phyloP scores from a whole-genome alignment of 2,797 vertebrate species.

The Austrolebias charrua region DNA sequence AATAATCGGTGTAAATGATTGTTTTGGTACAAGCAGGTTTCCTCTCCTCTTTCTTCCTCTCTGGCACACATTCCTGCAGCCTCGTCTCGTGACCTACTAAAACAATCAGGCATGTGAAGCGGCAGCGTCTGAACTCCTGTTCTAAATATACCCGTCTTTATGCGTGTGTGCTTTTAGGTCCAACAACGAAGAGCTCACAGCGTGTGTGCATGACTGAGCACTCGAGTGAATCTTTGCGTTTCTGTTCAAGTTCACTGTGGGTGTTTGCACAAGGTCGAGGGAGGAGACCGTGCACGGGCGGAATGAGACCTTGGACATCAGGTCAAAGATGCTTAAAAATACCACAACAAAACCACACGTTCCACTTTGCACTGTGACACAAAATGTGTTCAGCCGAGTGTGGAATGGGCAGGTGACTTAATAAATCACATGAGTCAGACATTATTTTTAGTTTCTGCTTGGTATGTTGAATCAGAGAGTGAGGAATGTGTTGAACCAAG shows the following conservation, averaged over 20 bases:
- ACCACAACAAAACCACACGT: slow-evolving; percentile 34
- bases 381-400: slow-evolving; percentile 30
- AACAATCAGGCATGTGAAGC: slow-evolving; percentile 73
- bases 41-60: slow-evolving; percentile 14
- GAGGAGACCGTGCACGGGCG: slow-evolving; percentile 35
- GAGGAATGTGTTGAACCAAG: neutral
- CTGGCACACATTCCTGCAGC: slow-evolving; percentile 64
- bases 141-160: slow-evolving; percentile 58
- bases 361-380: slow-evolving; percentile 29
- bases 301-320: slow-evolving; percentile 49
- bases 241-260: slow-evolving; percentile 13
- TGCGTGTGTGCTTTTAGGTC: neutral
- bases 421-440: slow-evolving; percentile 64
- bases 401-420: slow-evolving; percentile 33
- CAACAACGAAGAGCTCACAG: neutral
- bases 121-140: slow-evolving; percentile 38
- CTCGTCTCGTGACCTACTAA: slow-evolving; percentile 72
- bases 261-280: slow-evolving; percentile 35
- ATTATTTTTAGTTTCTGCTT: slow-evolving; percentile 54
- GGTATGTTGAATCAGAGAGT: slow-evolving; percentile 10
- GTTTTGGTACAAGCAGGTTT: no score
- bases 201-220: neutral
- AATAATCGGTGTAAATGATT: neutral
- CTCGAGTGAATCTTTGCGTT: slow-evolving; percentile 1
- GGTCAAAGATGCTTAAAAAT: slow-evolving; percentile 60